Conservation (phyloP, 2,797 vertebrate genomes). For the Enteromius thamalakanensis region DNA sequence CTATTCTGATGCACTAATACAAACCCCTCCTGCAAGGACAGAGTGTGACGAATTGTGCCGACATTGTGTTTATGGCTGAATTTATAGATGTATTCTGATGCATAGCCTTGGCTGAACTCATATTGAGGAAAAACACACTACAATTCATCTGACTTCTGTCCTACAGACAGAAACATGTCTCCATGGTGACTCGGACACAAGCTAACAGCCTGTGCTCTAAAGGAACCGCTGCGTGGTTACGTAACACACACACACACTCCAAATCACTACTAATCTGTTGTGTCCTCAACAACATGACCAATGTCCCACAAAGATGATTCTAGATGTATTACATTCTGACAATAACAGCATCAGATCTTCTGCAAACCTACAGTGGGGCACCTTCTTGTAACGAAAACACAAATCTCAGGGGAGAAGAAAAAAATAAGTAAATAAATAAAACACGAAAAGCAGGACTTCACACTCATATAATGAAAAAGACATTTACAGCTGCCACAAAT, state of each 20-base stretch:
- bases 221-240: neutral
- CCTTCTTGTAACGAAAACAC: neutral
- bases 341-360: neutral
- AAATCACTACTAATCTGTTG: neutral
- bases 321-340: too few relatives aligned
- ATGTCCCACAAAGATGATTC: neutral
- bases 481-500: neutral
- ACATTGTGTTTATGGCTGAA: neutral
- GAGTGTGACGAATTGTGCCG: neutral
- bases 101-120: conserved; percentile 29
- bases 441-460: neutral
- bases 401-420: neutral
- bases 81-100: neutral
- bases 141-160: conserved; percentile 6
- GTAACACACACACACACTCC: conserved; percentile 6
- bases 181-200: conserved; percentile 50
- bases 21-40: neutral
- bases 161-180: conserved; percentile 45
- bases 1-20: neutral
- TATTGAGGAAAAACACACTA: conserved; percentile 30
- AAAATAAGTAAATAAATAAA: too few relatives aligned
- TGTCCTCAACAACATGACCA: neutral
- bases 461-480: neutral
- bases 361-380: neutral
- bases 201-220: conserved; percentile 24